Base-by-base conservation (phyloP, 2,113 vertebrate genomes). In the Sclerurus mexicanus region DNA sequence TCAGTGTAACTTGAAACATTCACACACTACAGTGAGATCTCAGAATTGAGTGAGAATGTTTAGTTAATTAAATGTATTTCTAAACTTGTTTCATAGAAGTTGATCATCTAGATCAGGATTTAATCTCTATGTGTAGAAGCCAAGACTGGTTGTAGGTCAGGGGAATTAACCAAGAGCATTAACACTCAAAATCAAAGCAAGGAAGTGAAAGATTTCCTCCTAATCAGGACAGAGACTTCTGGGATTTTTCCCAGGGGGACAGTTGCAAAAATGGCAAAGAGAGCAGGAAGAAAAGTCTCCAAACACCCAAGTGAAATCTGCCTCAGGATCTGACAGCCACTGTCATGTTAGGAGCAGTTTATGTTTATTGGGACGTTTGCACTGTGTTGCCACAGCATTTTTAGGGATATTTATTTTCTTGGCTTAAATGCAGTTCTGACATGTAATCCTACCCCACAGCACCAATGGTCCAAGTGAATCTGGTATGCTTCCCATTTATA, bases 201-300 rank as follows among this genome's bases (percentile, higher is more conserved):
- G 83, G 92, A 93, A 96, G 83, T 95, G 86, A 92, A 97, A 92
- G 50, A 95, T 92, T 95, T 97, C 86, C 89, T 96, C 63, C 64
- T 93, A 71, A 88, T 52, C 47, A 90, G 64, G 27, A 93, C 89
- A 95, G 92, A 93, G 64, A 39, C 86, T 96, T 87, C 80, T 95
- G 80, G 56, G 76, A 92, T 90, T 73, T 77, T 86, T 95, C 93
- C 90, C 84, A 86, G 11, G 50, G 79, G 73, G 24, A 52, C 42
- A 67, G 55, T 47, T 63, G 42, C 39, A 84, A 90, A 95, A 93
- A 42, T 33, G 75, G 20, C 37, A 86, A 60, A 80, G 53, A 64
- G 24, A 90, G 20, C 59, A 88, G 72, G 49, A 93, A 95, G 63
- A 90, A 90, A 90, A 63, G 76, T n/a, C 23, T 15, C 28, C 58